A percentile compares a stretch with the other conserved stretches of the same genome.
Conservation (phyloP, 2,888 invertebrate genomes). For the Sinohyriopsis cumingii region DNA sequence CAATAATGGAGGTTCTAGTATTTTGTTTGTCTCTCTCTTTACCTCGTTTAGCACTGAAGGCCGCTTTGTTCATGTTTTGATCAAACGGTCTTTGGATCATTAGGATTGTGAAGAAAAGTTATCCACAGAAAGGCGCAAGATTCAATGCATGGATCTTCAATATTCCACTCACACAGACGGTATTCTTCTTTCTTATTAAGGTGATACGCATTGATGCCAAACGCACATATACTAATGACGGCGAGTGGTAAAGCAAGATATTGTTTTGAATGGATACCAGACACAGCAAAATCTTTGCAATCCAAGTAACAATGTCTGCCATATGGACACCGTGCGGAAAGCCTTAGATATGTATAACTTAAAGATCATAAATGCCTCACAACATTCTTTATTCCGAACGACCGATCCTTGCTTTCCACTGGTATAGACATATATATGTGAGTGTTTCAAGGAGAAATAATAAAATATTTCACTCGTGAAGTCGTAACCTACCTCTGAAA, state of each 20-base stretch:
- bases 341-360: constrained; percentile 28
- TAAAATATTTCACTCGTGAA: too few relatives aligned
- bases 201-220: constrained; percentile 10
- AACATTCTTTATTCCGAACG: constrained; percentile 11
- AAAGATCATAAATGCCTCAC: constrained; percentile 22
- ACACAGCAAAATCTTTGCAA: too few relatives aligned
- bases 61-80: too few relatives aligned
- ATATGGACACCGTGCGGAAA: constrained; percentile 38
- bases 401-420: too few relatives aligned
- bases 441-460: too few relatives aligned
- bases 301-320: constrained; percentile 35
- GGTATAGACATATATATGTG: too few relatives aligned
- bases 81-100: too few relatives aligned
- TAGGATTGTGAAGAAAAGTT: too few relatives aligned
- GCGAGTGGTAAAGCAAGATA: constrained; percentile 6
- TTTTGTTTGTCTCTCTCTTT: too few relatives aligned
- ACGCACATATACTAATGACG: constrained; percentile 14
- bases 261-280: constrained; percentile 18
- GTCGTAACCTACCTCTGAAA: too few relatives aligned
- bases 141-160: constrained; percentile 8
- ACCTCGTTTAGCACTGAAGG: too few relatives aligned
- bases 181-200: constrained; percentile 16
- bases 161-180: constrained; percentile 9
- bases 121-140: constrained; percentile 13
- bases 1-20: too few relatives aligned